Evolutionary conservation across 2,797 vertebrate species (phyloP), one percentile per base, ranked within the genome.

Genomic region (Enoplosus armatus): DNA sequence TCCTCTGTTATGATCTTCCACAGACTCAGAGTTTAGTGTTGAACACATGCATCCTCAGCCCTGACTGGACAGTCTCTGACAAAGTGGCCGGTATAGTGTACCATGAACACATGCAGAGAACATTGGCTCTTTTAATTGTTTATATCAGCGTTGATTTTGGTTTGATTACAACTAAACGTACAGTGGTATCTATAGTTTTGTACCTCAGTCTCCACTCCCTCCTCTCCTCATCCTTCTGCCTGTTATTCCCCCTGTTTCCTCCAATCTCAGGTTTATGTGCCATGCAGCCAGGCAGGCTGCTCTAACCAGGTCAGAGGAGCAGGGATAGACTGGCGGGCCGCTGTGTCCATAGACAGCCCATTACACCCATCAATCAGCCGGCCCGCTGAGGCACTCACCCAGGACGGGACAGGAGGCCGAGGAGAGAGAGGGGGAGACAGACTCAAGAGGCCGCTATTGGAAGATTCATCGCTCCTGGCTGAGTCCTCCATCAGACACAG

Each of bases 291-390:
- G 75, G 63, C 80, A 58, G 75, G 26, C 63, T 37, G 58, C 76
- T 72, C 72, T 85, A 84, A 79, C 71, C 82, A 64, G 86, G 78
- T 75, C 83, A 79, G 74, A 67, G 39, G 16, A 71, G 75, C 74
- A 43, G 56, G 24, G 54, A 67, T 29, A 76, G 67, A 75, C 77
- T 54, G 77, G 75, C 39, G 16, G 65, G 59, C 66, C 16, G 78
- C 65, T 8, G 64, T 81, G 68, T 84, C 84, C 72, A 65, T 4
- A 51, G 79, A 79, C 87, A 79, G 81, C 67, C 85, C 86, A 85
- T 89, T 85, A 86, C 72, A 75, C 41, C 84, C 85, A 88, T 91
- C 88, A 86, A 87, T 88, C 90, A 88, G 75, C 43, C 14, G 24
- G 61, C 59, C 50, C 1, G 67, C 75, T 26, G 18, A 72, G 72